Evolutionary conservation across 2,888 invertebrate genomes (phyloP).

Genomic region (Gandaritis pyraliata): DNA sequence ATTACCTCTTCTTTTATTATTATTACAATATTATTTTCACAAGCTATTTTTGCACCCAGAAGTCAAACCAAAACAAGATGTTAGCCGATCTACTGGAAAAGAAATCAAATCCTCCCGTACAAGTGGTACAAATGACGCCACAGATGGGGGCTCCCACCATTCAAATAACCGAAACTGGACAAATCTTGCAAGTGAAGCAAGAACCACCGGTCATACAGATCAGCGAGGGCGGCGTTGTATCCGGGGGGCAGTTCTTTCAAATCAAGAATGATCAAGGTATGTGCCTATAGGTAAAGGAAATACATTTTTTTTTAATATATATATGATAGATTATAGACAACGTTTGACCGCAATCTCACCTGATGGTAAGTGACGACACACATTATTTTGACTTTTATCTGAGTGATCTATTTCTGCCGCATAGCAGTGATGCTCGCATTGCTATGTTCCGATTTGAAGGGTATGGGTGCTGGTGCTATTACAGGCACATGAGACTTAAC

Average conservation of each 20-base stretch:
- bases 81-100: conserved; percentile 93
- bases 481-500: no score
- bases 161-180: conserved; percentile 78
- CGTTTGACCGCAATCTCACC: no score
- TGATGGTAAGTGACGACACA: no score
- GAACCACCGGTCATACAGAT: conserved; percentile 71
- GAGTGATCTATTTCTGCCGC: no score
- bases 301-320: no score
- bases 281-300: no score
- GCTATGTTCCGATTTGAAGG: no score
- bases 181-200: conserved; percentile 75
- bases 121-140: conserved; percentile 76
- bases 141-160: conserved; percentile 78
- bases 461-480: no score
- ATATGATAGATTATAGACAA: no score
- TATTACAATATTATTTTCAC: conserved; percentile 1
- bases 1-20: no score
- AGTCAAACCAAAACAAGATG: conserved; percentile 88
- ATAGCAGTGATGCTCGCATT: no score
- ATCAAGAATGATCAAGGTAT: conserved; percentile 74
- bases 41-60: conserved; percentile 52
- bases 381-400: no score
- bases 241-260: conserved; percentile 68
- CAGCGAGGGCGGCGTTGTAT: conserved; percentile 57
- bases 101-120: conserved; percentile 85